Evolutionary conservation across 1,140 invertebrate genomes (phyloP), one percentile per base, ranked within the genome.

Genomic region (Atopsyche davidsoni): DNA sequence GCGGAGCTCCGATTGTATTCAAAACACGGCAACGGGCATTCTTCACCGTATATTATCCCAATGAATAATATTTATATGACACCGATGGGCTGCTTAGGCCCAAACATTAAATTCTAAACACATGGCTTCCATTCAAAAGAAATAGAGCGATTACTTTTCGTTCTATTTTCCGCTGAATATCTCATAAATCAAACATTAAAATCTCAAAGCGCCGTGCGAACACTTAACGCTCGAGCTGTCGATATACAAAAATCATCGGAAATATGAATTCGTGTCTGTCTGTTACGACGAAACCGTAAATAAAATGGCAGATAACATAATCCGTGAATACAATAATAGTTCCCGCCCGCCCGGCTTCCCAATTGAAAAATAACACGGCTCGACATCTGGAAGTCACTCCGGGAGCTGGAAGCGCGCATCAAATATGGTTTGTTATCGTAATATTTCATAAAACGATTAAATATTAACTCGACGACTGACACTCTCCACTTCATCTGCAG

Each of bases 391-490:
- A 51, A 48, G 46, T 45, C 40, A 43, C 39, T 18, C 16, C 35
- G 32, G 21, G 35, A 13, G 44, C 32, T 45, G 21, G 24, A 41
- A 46, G 42, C 25, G 35, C 46, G 50, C 46, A 46, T 31, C 48
- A 25, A 25, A 53, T 51, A 58, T 55, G 48, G 48, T 69, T 71
- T 72, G 70, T 73, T 74, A 72, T 74, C 67, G 72, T 71, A 74
- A 74, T 74, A 74, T 69, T 73, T 74, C 72, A 74, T 72, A 72
- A 73, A 70, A 72, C 69, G 72, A 72, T 74, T 74, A 74, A 72
- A 74, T 73, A 73, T 74, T 70, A 62, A 65, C 66, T 63, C 67
- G 72, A 64, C 68, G 70, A 74, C 69, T 73, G 72, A 74, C 67
- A 71, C 65, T 71, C 69, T 57, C 69, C 64, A 62, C 21, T 34